Evolutionary conservation across 2,888 invertebrate genomes (phyloP).

Genomic region (Baronia brevicornis): DNA sequence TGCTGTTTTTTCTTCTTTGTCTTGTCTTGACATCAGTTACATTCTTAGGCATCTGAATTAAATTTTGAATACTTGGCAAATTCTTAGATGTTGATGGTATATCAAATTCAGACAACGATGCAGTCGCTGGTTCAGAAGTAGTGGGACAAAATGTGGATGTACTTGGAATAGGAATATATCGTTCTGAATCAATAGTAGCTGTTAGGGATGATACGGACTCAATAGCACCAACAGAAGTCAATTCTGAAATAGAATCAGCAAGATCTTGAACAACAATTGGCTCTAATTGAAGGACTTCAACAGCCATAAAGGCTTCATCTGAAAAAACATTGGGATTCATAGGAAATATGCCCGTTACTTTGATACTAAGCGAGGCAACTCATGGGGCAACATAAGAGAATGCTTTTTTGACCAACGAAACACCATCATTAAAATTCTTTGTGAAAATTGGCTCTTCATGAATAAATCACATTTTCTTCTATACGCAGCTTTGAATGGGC

Average conservation of each 20-base stretch:
- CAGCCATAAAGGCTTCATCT: slow-evolving; percentile 27
- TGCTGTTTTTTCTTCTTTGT: slow-evolving; percentile 29
- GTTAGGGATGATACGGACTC: slow-evolving; percentile 23
- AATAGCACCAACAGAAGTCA: slow-evolving; percentile 2
- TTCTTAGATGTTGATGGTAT: slow-evolving; percentile 17
- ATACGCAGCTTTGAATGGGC: slow-evolving; percentile 22
- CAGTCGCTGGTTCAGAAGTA: slow-evolving; percentile 20
- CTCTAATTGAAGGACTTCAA: slow-evolving; percentile 16
- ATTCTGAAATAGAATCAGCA: slow-evolving; percentile 16
- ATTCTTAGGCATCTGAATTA: slow-evolving; percentile 23
- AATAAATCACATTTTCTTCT: slow-evolving; percentile 30
- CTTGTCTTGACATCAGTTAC: slow-evolving; percentile 21
- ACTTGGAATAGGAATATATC: slow-evolving; percentile 15
- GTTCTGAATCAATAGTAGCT: slow-evolving; percentile 25
- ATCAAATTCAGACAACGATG: slow-evolving; percentile 17
- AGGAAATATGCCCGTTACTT: slow-evolving; percentile 31
- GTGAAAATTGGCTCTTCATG: slow-evolving; percentile 24
- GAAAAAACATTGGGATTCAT: slow-evolving; percentile 25
- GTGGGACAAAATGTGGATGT: slow-evolving; percentile 17
- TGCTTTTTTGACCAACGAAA: slow-evolving; percentile 16
- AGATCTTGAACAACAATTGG: slow-evolving; percentile 13
- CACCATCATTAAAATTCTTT: too few species aligned
- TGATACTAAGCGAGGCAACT: slow-evolving; percentile 31
- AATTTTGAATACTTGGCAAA: slow-evolving; percentile 21
- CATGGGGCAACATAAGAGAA: slow-evolving; percentile 23